These are phyloP conservation scores for Neodontobutis hainanensis DNA, from an alignment of 2,113 vertebrate species.

Conservation along the genomic window DNA sequence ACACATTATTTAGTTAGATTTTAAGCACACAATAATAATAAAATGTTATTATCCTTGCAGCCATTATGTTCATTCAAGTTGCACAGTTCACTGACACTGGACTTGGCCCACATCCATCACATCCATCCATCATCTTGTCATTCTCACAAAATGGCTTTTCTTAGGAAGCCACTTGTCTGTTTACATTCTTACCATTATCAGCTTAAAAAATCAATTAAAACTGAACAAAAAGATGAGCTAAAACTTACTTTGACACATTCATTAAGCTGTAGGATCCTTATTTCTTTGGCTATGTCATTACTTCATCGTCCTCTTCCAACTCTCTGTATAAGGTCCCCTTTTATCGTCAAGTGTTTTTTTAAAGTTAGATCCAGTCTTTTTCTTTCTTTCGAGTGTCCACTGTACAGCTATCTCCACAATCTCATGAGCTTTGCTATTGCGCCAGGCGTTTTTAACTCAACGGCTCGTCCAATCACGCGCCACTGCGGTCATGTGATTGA, in stretches of 20 bases:
- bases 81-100: conserved; percentile 18
- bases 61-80: too few species aligned
- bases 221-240: not conserved
- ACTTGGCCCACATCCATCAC: conserved; percentile 8
- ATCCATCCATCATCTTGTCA: not conserved
- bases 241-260: conserved; percentile 71
- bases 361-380: conserved; percentile 30
- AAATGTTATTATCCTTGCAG: too few species aligned
- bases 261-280: conserved; percentile 57
- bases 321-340: conserved; percentile 8
- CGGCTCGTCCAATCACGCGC: conserved; percentile 57
- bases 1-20: too few species aligned
- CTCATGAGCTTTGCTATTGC: conserved; percentile 45
- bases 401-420: conserved; percentile 42
- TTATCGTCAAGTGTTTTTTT: conserved; percentile 2
- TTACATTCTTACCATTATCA: not conserved
- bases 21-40: too few species aligned
- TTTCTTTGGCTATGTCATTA: conserved; percentile 67
- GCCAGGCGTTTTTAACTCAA: conserved; percentile 68
- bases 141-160: conserved; percentile 10
- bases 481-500: conserved; percentile 58
- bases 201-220: not conserved
- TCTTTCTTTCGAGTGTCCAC: conserved; percentile 36
- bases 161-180: not conserved
- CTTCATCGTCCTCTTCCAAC: conserved; percentile 9